A percentile compares a stretch with the other conserved stretches of the same genome.
Evolutionary conservation across 2,113 vertebrate genomes (phyloP).

Genomic region (Scytalopus superciliaris): DNA sequence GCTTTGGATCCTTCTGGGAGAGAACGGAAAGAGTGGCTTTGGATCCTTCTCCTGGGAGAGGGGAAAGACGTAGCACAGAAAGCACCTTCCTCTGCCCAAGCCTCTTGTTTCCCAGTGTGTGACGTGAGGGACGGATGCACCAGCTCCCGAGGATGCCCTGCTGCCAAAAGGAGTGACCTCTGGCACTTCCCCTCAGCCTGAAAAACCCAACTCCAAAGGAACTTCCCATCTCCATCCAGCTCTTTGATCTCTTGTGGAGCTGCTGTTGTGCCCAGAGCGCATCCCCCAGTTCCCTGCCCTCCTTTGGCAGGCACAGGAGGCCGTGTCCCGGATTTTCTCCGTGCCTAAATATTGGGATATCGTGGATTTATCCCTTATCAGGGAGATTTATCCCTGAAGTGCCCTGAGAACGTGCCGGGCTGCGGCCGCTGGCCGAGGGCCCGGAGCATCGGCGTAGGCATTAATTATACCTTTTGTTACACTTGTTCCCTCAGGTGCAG

Average conservation of each 20-base stretch:
- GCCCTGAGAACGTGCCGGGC: neutral
- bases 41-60: neutral
- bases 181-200: neutral
- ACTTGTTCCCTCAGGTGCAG: neutral
- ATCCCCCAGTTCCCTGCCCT: neutral
- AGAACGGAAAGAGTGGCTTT: too few species aligned
- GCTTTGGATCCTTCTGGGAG: too few species aligned
- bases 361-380: fast-evolving
- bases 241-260: neutral
- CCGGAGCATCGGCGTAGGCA: neutral
- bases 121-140: fast-evolving
- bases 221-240: neutral
- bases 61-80: neutral
- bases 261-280: neutral
- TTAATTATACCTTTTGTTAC: conserved; percentile 34
- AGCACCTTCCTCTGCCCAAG: neutral
- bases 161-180: neutral
- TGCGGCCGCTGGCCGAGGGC: neutral
- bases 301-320: neutral
- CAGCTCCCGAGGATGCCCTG: neutral
- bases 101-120: fast-evolving
- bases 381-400: neutral
- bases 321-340: neutral
- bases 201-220: neutral
- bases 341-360: fast-evolving